phyloP scores from a whole-genome alignment of 2,797 vertebrate genomes.

The Orestias chungarensis region DNA sequence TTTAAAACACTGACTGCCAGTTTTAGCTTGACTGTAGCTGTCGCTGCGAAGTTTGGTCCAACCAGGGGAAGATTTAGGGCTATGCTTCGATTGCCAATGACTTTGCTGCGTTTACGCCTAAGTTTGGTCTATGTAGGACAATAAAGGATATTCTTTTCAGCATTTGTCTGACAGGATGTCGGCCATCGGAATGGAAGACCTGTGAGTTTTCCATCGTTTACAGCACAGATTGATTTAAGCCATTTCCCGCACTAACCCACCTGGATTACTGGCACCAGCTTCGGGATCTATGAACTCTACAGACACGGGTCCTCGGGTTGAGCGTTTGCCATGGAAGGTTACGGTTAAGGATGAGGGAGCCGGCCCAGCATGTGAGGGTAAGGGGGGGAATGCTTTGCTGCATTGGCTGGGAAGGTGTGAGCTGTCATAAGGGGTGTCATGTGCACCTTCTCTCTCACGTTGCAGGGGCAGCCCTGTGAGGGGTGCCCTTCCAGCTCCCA shows the following conservation, averaged over 20 bases:
- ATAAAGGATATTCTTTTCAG: too few species aligned
- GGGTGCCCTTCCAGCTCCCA: slow-evolving; percentile 55
- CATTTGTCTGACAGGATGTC: slow-evolving; percentile 32
- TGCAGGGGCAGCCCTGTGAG: slow-evolving; percentile 78
- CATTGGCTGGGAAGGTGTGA: slow-evolving; percentile 75
- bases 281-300: slow-evolving; percentile 33
- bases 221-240: background rate
- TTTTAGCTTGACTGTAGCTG: too few species aligned
- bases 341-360: slow-evolving; percentile 9
- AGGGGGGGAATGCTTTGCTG: slow-evolving; percentile 67
- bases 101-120: too few species aligned
- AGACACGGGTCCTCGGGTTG: slow-evolving; percentile 6
- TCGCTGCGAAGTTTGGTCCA: too few species aligned
- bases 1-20: too few species aligned
- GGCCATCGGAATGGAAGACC: background rate
- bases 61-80: too few species aligned
- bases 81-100: too few species aligned
- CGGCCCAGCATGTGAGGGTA: slow-evolving; percentile 60
- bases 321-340: slow-evolving; percentile 9
- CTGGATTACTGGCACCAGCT: slow-evolving; percentile 26
- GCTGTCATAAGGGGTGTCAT: slow-evolving; percentile 73
- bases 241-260: slow-evolving; percentile 1
- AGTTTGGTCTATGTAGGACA: too few species aligned
- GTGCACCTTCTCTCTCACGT: slow-evolving; percentile 76
- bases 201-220: slow-evolving; percentile 20